Base-by-base conservation (phyloP, 2,797 vertebrate species). In the Poeciliopsis paucimaculata region DNA sequence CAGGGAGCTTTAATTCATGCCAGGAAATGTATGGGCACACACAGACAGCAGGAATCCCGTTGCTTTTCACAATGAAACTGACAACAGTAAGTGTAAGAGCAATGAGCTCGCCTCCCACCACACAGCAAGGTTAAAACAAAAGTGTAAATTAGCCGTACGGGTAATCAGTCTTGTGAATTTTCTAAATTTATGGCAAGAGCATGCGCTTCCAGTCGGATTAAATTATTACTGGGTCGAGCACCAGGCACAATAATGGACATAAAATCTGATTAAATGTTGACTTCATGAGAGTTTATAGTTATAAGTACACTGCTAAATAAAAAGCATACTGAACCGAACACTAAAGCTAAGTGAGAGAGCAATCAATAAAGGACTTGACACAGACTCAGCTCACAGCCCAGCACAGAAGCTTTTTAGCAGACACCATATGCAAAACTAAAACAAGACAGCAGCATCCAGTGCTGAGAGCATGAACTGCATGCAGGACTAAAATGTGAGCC, bases 1-100 rank as follows among this genome's bases (percentile, higher is more conserved):
- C 73, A 74, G 79, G 83, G 82, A 90, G 89, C 80, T 80, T 74
- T 82, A 90, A 86, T 91, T 88, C 82, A 86, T 81, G 86, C 76
- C 23, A 80, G 87, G 85, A 82, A 73, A 78, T 80, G 78, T 26
- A 83, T 88, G 86, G 80, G 20, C 72, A 74, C 78, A 78, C 71
- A 80, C 13, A 62, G 72, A 82, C 77, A 80, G 80, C 46, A 51
- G 76, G 82, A 64, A 62, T 79, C 79, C 71, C 18, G 20, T 85
- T 72, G 66, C 57, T 82, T 86, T 86, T 80, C 60, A 73, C 78
- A 84, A 82, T 72, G 2, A 77, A 83, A 87, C 87, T 71, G 45
- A 78, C 55, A 79, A 84, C 81, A 80, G n/a, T 39, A 68, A 49
- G 73, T 15, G 45, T 62, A 62, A 75, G 49, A 53, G 12, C 84